A percentile compares a stretch with the other conserved stretches of the same genome.
phyloP scores from a whole-genome alignment of 2,888 invertebrate genomes.

The Nysson spinosus region DNA sequence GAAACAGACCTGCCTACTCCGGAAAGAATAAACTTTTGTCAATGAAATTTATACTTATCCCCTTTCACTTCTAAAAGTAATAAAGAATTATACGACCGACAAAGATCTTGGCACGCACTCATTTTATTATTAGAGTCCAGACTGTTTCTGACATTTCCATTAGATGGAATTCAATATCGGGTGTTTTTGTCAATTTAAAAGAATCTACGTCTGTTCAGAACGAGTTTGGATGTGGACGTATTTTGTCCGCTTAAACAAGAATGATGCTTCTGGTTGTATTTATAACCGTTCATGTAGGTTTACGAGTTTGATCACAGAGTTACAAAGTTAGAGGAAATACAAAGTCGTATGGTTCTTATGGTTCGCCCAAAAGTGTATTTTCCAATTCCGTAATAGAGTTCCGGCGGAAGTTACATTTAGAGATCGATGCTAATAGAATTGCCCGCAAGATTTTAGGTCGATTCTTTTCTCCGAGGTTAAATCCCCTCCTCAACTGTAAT shows the following conservation, averaged over 20 bases:
- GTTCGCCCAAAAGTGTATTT: too few relatives aligned
- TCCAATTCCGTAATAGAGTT: slow-evolving; percentile 35
- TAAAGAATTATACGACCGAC: slow-evolving; percentile 20
- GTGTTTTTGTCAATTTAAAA: neutral
- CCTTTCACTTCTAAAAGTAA: neutral
- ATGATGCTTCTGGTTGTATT: slow-evolving; percentile 24
- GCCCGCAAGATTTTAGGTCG: slow-evolving; percentile 39
- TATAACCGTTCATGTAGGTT: slow-evolving; percentile 11
- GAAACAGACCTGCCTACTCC: neutral
- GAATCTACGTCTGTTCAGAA: too few relatives aligned
- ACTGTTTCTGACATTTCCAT: too few relatives aligned
- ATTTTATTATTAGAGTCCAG: too few relatives aligned
- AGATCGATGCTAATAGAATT: slow-evolving; percentile 43
- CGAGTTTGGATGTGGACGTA: too few relatives aligned
- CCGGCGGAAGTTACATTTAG: slow-evolving; percentile 27
- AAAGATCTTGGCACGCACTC: too few relatives aligned
- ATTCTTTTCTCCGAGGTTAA: neutral
- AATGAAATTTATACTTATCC: slow-evolving; percentile 11
- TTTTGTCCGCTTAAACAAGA: too few relatives aligned
- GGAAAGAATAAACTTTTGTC: too few relatives aligned
- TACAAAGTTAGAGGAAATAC: too few relatives aligned
- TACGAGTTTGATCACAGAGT: too few relatives aligned
- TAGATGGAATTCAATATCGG: slow-evolving; percentile 27
- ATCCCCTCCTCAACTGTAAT: slow-evolving; percentile 18
- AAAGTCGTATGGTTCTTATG: too few relatives aligned